These are phyloP conservation scores for Bedellia somnulentella DNA, from an alignment of 2,888 invertebrate species.

Conservation along the genomic window DNA sequence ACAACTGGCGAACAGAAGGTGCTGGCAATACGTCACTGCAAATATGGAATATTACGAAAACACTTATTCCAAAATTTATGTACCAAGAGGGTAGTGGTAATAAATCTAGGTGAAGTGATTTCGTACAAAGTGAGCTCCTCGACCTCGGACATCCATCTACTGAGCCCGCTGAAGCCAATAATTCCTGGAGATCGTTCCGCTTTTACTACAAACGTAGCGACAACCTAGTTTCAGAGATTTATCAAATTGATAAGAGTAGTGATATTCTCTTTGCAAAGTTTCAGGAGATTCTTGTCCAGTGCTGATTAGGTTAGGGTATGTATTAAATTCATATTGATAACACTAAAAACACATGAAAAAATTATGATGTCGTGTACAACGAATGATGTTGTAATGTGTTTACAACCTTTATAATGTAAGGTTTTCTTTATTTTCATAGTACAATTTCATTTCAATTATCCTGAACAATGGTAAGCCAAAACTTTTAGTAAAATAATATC, in stretches of 20 bases:
- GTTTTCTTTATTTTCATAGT: no score
- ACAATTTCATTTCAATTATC: no score
- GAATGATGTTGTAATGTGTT: no score
- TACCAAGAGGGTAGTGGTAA: constrained; percentile 43
- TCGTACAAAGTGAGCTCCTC: constrained; percentile 55
- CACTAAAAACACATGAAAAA: no score
- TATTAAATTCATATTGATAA: no score
- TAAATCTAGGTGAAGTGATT: constrained; percentile 57
- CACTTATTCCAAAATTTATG: constrained; percentile 56
- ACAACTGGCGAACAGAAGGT: constrained; percentile 40
- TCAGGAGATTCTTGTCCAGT: no score
- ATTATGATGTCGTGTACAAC: no score
- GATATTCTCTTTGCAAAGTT: no score
- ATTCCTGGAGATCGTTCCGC: constrained; percentile 54
- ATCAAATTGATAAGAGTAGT: constrained; percentile 5
- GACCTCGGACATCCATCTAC: constrained; percentile 52
- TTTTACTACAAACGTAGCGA: constrained; percentile 53
- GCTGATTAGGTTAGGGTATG: no score
- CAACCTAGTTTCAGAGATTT: constrained; percentile 10
- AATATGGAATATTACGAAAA: constrained; percentile 50
- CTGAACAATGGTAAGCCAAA: no score
- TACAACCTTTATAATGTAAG: no score
- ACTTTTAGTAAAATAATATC: no score
- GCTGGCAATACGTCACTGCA: constrained; percentile 53
- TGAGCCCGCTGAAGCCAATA: constrained; percentile 49